These are phyloP conservation scores for Heteromurus nitidus DNA, from an alignment of 2,888 invertebrate species.

Conservation along the genomic window DNA sequence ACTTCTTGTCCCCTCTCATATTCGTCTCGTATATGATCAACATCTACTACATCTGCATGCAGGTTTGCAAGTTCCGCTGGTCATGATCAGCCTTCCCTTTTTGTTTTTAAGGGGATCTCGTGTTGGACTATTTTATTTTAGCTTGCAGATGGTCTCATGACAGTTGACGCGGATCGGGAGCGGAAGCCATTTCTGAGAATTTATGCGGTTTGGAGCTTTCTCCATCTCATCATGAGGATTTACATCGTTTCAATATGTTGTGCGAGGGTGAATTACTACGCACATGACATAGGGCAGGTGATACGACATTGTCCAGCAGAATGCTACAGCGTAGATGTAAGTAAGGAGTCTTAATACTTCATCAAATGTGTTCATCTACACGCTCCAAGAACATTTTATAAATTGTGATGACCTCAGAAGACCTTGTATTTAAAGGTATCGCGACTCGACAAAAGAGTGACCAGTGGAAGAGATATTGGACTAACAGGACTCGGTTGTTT, in stretches of 20 bases:
- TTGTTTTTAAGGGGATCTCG: neutral
- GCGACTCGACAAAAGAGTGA: slow-evolving; percentile 37
- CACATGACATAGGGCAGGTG: slow-evolving; percentile 35
- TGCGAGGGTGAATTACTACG: slow-evolving; percentile 48
- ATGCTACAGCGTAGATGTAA: slow-evolving; percentile 53
- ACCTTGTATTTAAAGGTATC: slow-evolving; percentile 22
- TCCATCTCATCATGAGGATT: slow-evolving; percentile 51
- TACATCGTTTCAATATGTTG: slow-evolving; percentile 44
- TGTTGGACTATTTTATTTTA: neutral
- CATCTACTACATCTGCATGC: slow-evolving; percentile 62
- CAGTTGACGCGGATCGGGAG: neutral
- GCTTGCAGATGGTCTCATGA: slow-evolving; percentile 33
- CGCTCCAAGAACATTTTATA: too few relatives aligned
- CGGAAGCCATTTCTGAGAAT: slow-evolving; percentile 4
- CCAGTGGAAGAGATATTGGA: slow-evolving; percentile 57
- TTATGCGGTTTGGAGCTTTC: slow-evolving; percentile 52
- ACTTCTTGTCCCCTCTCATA: slow-evolving; percentile 52
- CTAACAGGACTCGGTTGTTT: slow-evolving; percentile 51
- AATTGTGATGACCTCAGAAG: too few relatives aligned
- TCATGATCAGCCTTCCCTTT: neutral
- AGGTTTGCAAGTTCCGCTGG: slow-evolving; percentile 36
- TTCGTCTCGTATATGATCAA: slow-evolving; percentile 59
- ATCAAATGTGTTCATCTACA: neutral
- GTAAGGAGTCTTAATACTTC: slow-evolving; percentile 1
- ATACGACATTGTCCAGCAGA: slow-evolving; percentile 48